phyloP scores from a whole-genome alignment of 2,113 vertebrate genomes.

The Perca fluviatilis region DNA sequence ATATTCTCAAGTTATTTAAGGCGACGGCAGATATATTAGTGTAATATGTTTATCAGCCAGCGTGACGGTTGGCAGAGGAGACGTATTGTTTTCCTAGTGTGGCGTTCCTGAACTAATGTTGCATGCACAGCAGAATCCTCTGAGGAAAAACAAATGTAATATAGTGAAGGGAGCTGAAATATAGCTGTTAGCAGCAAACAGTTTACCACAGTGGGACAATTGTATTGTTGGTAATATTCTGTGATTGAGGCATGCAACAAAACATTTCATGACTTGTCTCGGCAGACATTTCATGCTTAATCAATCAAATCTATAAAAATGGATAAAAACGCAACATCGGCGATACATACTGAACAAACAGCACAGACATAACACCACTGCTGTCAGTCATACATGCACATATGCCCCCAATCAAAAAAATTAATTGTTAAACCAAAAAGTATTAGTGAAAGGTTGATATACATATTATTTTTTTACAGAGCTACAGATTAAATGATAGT shows the following conservation, averaged over 20 bases:
- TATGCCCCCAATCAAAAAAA: background rate
- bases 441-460: background rate
- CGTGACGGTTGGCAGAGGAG: slow-evolving; percentile 14
- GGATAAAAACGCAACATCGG: background rate
- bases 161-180: slow-evolving; percentile 11
- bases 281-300: background rate
- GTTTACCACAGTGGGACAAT: slow-evolving; percentile 8
- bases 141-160: slow-evolving; percentile 29
- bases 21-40: slow-evolving; percentile 19
- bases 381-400: background rate
- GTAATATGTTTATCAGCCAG: slow-evolving; percentile 32
- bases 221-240: background rate
- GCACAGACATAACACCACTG: background rate
- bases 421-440: background rate
- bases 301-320: background rate
- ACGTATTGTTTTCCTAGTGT: background rate
- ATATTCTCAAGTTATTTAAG: slow-evolving; percentile 33
- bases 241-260: background rate
- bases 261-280: background rate
- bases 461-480: background rate
- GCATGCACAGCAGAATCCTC: slow-evolving; percentile 35
- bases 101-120: slow-evolving; percentile 31
- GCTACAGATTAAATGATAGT: background rate
- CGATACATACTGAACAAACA: background rate
- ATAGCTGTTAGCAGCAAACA: background rate